Percentiles rank a stretch among this genome's conserved stretches.
phyloP scores from a whole-genome alignment of 2,113 vertebrate species.

The Verasper variegatus region DNA sequence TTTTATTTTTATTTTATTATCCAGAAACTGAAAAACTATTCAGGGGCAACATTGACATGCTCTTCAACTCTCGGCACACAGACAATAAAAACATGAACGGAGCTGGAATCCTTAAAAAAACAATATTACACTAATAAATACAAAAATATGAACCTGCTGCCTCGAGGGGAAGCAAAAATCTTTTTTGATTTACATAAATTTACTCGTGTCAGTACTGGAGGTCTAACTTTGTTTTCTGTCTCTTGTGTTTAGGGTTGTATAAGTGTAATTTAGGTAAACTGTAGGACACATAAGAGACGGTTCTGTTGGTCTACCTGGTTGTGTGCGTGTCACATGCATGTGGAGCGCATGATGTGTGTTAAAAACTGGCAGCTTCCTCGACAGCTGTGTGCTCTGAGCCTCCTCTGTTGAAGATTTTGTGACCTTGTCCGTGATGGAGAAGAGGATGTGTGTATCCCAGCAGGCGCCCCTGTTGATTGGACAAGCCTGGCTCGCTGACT shows the following conservation, averaged over 20 bases:
- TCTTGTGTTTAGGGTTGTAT: not conserved
- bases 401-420: slow-evolving; percentile 58
- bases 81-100: not conserved
- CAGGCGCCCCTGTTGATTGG: slow-evolving; percentile 75
- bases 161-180: too few relatives aligned
- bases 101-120: too few relatives aligned
- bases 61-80: not conserved
- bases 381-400: slow-evolving; percentile 41
- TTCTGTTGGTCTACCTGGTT: not conserved
- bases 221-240: not conserved
- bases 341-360: not conserved
- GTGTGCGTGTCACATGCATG: not conserved
- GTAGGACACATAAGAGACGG: not conserved
- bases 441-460: slow-evolving; percentile 63
- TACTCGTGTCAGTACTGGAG: not conserved
- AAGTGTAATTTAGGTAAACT: too few relatives aligned
- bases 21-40: too few relatives aligned
- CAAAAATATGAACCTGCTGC: too few relatives aligned
- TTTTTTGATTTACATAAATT: not conserved
- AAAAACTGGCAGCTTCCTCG: slow-evolving; percentile 14
- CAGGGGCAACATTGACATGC: too few relatives aligned
- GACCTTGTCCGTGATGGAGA: slow-evolving; percentile 70
- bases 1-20: not conserved
- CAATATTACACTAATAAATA: too few relatives aligned
- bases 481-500: slow-evolving; percentile 69